Base-by-base conservation (phyloP, 2,797 vertebrate species). In the Trichosurus vulpecula region DNA sequence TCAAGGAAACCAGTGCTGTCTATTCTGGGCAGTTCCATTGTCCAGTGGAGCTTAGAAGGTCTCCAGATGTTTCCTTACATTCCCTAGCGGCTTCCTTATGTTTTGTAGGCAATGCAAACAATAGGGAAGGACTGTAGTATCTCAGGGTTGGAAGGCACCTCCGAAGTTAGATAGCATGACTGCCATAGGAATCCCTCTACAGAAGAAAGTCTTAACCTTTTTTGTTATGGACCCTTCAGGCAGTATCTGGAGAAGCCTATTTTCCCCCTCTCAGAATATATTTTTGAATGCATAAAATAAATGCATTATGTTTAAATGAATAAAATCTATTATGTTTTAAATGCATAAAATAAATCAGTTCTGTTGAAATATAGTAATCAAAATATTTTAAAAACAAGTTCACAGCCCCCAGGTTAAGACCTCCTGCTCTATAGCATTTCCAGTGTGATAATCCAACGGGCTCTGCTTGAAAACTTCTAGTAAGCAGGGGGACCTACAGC, bases 1-100 rank as follows among this genome's bases (percentile, higher is more conserved):
- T 96, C 95, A 92, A 94, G 95, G 96, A 93, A 94, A 93, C 87
- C 54, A 90, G 56, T 89, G 92, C 54, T 91, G 52, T 91, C 93
- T 90, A 93, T 87, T 87, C 41, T 51, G 41, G 47, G 74, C 41
- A 27, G 22, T 87, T 47, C 74, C 25, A 87, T 87, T 87, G 74
- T 87, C 74, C 41, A 47, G 41, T 87, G 41, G 74, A 87, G 74
- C 51, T 87, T 47, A 87, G 74, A 87, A 87, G 41, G 41, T 87
- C 41, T 87, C 74, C 74, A 87, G 74, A 87, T 87, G 74, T 87
- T 87, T 87, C 74, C 74, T 87, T 87, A 27, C 3, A 27, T 87
- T 87, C 74, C 74, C 74, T 4, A 87, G 22, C 0, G 9, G 25
- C 41, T 87, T 87, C 25, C 74, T 87, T 87, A 87, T 87, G 41